Evolutionary conservation across 2,113 vertebrate species (phyloP), one percentile per base, ranked within the genome.

Genomic region (Hipposideros armiger): DNA sequence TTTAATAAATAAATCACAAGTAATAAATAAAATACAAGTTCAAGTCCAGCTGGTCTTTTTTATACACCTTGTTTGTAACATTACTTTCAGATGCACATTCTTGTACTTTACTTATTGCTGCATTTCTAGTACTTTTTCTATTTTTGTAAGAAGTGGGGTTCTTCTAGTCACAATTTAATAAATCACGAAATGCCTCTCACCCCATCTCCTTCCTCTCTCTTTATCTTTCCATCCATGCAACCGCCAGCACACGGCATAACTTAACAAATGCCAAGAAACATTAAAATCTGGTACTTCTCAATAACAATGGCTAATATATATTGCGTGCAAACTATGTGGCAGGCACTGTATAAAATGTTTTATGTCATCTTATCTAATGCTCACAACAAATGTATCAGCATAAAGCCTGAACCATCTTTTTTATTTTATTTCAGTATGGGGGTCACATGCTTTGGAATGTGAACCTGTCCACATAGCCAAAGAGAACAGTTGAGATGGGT

Each of bases 361-460:
- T 85, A 52, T 0, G 15, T 67, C 26, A 56, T 67, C 15, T 96
- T 64, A 70, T 80, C 19, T 87, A 74, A 92, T 66, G 52, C 15
- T 96, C 42, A 62, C 6, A 64, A 67, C 50, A 84, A 70, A 90
- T 50, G 10, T 47, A 70, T 87, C 91, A 90, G 30, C 32, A 81
- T 62, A 94, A 66, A 89, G 4, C 45, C 81, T 84, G 13, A 94
- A 92, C 32, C 3, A 28, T 6, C 14, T 54, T 66, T 87, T 19
- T 58, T 70, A 73, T 92, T 82, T 54, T 66, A 78, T 92, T 87
- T 89, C 3, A 84, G 52, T 87, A 54, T 83, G 73, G 84, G 74
- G 54, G 85, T 80, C 95, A 97, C 50, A 40, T 87, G 50, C 52
- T 94, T 96, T 94, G 70, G 36, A 90, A 76, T 92, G 45, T 67